Base-by-base conservation (phyloP, 2,888 invertebrate genomes). In the Epicampocera succincta region DNA sequence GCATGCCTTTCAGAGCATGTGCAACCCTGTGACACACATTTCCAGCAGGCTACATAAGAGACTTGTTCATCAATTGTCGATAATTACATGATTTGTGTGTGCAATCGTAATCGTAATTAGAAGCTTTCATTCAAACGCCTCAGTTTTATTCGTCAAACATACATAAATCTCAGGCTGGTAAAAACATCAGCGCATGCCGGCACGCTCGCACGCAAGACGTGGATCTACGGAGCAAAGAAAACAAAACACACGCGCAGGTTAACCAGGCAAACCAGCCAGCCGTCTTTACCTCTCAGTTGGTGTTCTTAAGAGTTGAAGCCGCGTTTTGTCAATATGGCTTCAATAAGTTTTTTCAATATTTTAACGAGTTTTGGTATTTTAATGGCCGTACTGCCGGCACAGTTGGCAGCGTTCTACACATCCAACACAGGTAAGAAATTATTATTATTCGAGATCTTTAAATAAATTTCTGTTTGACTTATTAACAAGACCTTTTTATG, bases 371-470 rank as follows among this genome's bases (percentile, higher is more conserved):
- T 87, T 85, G 82, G 83, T 86, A 85, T 85, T 85, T 86, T 87
- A 46, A 65, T 82, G 42, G 48, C 56, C 17, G 84, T 63, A 85
- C 84, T 87, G 85, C 87, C 89, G 76, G 86, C 87, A 80, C 89
- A 88, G 85, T 84, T 89, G 87, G 87, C 87, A 84, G 89, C 89
- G 66, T 89, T 86, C 80, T 87, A 89, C 83, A 86, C 89, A 68
- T 87, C 87, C 84, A 86, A 87, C 68, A 86, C 88, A 86, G 89
- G 89, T 89, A 86, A 87, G 88, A 25, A 25, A 79, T 46, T 42
- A n/a, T 3, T 29, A 3, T n/a, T 29, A n/a, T 40, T 50, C 2
- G 40, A n/a, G n/a, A 48, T 40, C 4, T 19, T 44, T 58, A 0
- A 21, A 33, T 33, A 4, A 33, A 33, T 33, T 33, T 33, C 1